Evolutionary conservation across 37 sponge, comb jelly and placozoan species (phyloP).

Genomic region (Dysidea cf. avara): DNA sequence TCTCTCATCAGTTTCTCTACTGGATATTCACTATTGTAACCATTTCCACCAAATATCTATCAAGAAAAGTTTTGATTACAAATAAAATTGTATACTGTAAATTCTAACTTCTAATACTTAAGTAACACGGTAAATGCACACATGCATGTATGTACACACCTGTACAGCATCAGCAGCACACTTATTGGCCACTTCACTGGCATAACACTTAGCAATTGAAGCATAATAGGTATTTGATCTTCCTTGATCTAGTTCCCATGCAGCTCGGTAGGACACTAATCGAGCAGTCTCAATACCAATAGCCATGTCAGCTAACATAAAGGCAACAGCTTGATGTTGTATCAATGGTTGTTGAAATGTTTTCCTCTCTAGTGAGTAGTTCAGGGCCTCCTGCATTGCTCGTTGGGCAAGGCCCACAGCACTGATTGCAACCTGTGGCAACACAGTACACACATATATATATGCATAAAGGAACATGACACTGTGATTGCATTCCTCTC

Average conservation of each 20-base stretch:
- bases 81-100: too few relatives aligned
- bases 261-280: conserved; percentile 56
- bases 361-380: conserved; percentile 85
- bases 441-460: not conserved
- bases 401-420: conserved; percentile 90
- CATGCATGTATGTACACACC: conserved; percentile 51
- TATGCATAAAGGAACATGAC: too few relatives aligned
- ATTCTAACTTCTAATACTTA: too few relatives aligned
- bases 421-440: conserved; percentile 59
- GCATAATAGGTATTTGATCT: conserved; percentile 88
- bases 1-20: conserved; percentile 98
- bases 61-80: not conserved
- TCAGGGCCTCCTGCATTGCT: conserved; percentile 88
- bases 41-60: conserved; percentile 94
- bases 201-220: conserved; percentile 90
- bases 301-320: conserved; percentile 98
- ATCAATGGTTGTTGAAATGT: conserved; percentile 82
- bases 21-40: conserved; percentile 93
- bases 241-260: conserved; percentile 84
- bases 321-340: conserved; percentile 86
- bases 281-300: conserved; percentile 84
- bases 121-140: too few relatives aligned
- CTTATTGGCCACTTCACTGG: conserved; percentile 87
- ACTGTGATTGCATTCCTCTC: too few relatives aligned
- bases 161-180: conserved; percentile 93